Evolutionary conservation across 2,888 invertebrate species (phyloP).

Genomic region (Nemurella pictetii): DNA sequence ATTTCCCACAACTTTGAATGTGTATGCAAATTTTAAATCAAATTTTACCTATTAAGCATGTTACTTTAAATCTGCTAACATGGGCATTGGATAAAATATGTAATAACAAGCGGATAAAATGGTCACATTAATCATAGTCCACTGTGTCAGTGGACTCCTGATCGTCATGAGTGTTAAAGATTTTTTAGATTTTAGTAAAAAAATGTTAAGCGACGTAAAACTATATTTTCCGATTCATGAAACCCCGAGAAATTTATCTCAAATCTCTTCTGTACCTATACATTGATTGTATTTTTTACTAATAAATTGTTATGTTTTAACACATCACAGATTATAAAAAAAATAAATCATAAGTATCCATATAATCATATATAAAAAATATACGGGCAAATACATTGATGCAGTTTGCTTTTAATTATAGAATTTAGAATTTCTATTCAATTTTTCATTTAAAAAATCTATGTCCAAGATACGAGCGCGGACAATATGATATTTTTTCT

Average conservation of each 20-base stretch:
- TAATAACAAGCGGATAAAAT: too few species aligned
- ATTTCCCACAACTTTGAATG: not conserved
- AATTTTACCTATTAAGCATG: not conserved
- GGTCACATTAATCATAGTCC: not conserved
- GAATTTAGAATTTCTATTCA: too few species aligned
- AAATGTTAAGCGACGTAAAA: too few species aligned
- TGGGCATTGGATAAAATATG: not conserved
- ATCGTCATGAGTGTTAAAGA: too few species aligned
- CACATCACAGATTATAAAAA: not conserved
- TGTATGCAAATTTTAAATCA: not conserved
- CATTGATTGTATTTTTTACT: not conserved
- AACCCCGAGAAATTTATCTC: not conserved
- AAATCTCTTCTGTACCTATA: not conserved
- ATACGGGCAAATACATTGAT: too few species aligned
- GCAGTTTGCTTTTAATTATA: too few species aligned
- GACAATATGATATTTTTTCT: too few species aligned
- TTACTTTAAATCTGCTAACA: not conserved
- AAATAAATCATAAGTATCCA: not conserved
- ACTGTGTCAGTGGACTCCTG: not conserved
- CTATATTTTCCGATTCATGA: not conserved
- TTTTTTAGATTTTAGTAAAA: too few species aligned
- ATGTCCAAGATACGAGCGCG: too few species aligned
- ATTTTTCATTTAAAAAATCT: too few species aligned
- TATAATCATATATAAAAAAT: too few species aligned
- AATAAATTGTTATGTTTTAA: not conserved